Base-by-base conservation (phyloP, 64 coral and sea anemone genomes). In the Stichodactyla mertensii region DNA sequence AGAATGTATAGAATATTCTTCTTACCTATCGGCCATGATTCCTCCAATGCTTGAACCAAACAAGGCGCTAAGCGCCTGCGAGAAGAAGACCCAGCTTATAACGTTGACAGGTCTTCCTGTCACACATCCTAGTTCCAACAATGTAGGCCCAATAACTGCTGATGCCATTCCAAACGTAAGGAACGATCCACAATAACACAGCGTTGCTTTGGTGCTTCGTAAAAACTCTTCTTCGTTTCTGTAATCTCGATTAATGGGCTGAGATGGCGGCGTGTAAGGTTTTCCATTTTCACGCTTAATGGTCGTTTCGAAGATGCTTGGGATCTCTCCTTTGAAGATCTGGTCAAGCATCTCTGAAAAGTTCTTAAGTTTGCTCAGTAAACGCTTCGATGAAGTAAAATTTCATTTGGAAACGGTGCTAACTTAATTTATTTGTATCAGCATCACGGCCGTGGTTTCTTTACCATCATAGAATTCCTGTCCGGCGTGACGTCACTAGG, bases 141-240 rank as follows among this genome's bases (percentile, higher is more conserved):
- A 88, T 3, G 97, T 99, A 36, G 97, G 97, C 4, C 97, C 97
- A 16, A 99, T 99, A 13, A 99, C 88, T 4, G 97, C 88, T 5
- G 93, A 90, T 45, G 93, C 85, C 93, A 99, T 99, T 86, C 97
- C 97, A 86, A 99, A 93, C 2, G 93, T 99, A 78, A 94, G 77
- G 77, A 99, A 99, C 0, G 97, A 87, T 13, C 97, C 97, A 59
- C 97, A 99, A 59, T 95, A 99, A 31, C 97, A 99, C 59, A 95
- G 26, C 0, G 97, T 95, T 51, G 93, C 97, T 55, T 83, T 89
- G 55, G 88, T 27, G 56, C 90, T 91, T 19, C 81, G 86, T 8
- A 99, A 86, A 54, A 99, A 99, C 26, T 99, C 97, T 0, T 95
- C 85, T 84, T 99, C 97, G 45, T 92, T 95, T 93, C 93, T 95